Percentiles rank a stretch among this genome's conserved stretches.
These are phyloP conservation scores for Nemoura dubitans DNA, from an alignment of 2,888 invertebrate genomes.

Conservation along the genomic window DNA sequence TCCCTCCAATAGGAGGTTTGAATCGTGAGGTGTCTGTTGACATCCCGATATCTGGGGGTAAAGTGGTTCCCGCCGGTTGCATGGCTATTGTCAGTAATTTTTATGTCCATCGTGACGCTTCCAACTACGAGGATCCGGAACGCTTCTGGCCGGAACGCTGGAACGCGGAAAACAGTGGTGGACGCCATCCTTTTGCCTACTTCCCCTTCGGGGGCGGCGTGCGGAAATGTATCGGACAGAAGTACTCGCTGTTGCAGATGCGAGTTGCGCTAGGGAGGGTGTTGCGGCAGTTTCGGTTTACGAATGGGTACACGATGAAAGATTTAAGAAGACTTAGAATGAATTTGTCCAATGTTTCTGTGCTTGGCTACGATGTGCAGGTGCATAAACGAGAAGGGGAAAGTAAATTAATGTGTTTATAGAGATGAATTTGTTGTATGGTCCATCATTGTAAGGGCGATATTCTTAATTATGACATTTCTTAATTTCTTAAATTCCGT, in stretches of 20 bases:
- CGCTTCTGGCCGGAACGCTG: slow-evolving; percentile 50
- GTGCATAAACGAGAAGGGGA: background rate
- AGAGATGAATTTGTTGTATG: too few species aligned
- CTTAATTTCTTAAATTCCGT: too few species aligned
- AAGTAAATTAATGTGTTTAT: too few species aligned
- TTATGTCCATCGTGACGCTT: slow-evolving; percentile 45
- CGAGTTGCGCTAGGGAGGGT: slow-evolving; percentile 49
- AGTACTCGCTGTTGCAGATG: slow-evolving; percentile 51
- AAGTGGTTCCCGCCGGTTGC: slow-evolving; percentile 41
- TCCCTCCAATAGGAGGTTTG: slow-evolving; percentile 47
- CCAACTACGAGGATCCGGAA: slow-evolving; percentile 47
- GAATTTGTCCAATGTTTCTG: background rate
- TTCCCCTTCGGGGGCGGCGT: slow-evolving; percentile 50
- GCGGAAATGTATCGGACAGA: slow-evolving; percentile 51
- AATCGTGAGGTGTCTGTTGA: slow-evolving; percentile 43
- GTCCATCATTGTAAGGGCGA: too few species aligned
- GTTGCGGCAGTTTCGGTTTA: slow-evolving; percentile 43
- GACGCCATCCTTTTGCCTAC: slow-evolving; percentile 49
- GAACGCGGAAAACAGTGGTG: slow-evolving; percentile 45
- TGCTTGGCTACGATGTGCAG: background rate
- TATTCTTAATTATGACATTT: too few species aligned
- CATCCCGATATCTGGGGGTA: slow-evolving; percentile 29
- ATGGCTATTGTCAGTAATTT: slow-evolving; percentile 46
- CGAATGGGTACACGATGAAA: background rate
- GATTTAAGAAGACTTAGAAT: background rate